Evolutionary conservation across 2,888 invertebrate genomes (phyloP).

Genomic region (Oxycera nigricornis): DNA sequence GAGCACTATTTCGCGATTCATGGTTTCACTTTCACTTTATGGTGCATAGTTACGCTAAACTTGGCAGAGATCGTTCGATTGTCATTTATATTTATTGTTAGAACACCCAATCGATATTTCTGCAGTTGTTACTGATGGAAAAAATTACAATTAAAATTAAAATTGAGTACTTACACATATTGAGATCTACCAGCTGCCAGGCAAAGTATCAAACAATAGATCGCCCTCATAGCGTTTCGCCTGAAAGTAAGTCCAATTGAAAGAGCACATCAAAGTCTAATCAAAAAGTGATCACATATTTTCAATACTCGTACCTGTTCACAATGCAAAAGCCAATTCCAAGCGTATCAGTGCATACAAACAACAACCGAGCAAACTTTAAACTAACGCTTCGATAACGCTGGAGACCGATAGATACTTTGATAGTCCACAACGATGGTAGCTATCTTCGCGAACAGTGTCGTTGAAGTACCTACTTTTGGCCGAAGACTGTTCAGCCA

Average conservation of each 20-base stretch:
- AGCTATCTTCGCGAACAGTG: neutral
- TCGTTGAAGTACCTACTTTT: neutral
- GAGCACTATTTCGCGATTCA: too few relatives aligned
- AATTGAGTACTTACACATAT: too few relatives aligned
- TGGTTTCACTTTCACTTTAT: too few relatives aligned
- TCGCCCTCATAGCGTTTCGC: constrained; percentile 3
- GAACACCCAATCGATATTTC: too few relatives aligned
- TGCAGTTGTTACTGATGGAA: too few relatives aligned
- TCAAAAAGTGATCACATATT: neutral
- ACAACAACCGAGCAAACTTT: neutral
- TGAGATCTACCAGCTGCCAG: too few relatives aligned
- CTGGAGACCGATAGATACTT: neutral
- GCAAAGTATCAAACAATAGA: neutral
- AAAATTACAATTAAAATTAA: too few relatives aligned
- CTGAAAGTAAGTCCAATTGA: neutral
- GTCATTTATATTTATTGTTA: too few relatives aligned
- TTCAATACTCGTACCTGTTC: constrained; percentile 2
- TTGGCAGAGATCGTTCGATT: too few relatives aligned
- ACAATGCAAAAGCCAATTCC: neutral
- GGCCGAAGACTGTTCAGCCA: constrained; percentile 1
- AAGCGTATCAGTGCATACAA: neutral
- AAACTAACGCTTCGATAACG: neutral
- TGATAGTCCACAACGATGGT: neutral
- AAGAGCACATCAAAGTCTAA: neutral
- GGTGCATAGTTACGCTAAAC: too few relatives aligned